Percentiles rank a stretch among this genome's conserved stretches.
Conservation (phyloP, 2,113 vertebrate species). For the Malurus melanocephalus region DNA sequence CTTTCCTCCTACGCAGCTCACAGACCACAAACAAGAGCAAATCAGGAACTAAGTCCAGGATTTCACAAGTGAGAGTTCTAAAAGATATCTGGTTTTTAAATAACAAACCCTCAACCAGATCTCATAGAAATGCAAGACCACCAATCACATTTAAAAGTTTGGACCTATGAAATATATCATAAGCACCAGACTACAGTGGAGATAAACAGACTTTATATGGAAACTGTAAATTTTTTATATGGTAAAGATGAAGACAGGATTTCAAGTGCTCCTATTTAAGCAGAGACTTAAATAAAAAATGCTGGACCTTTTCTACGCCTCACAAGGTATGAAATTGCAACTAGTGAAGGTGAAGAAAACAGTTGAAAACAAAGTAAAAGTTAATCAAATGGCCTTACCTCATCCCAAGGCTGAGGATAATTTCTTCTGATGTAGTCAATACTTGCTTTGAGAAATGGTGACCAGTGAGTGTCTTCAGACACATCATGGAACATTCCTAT, state of each 20-base stretch:
- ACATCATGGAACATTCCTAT: constrained; percentile 71
- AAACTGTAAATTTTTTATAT: neutral
- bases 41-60: neutral
- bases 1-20: neutral
- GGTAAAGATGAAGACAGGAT: neutral
- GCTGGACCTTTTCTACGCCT: neutral
- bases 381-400: constrained; percentile 43
- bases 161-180: neutral
- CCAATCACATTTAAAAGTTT: neutral
- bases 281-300: neutral
- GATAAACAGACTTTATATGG: neutral
- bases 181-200: neutral
- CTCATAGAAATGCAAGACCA: neutral
- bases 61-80: neutral
- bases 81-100: neutral
- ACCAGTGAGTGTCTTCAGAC: constrained; percentile 79
- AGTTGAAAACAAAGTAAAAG: neutral
- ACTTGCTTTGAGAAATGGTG: constrained; percentile 76
- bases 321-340: neutral
- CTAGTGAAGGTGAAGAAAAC: neutral
- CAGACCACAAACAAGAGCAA: neutral
- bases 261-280: neutral
- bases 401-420: constrained; percentile 75
- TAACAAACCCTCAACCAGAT: neutral
- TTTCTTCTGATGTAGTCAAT: constrained; percentile 71